Conservation (phyloP, 2,113 vertebrate genomes). For the Chionis minor region DNA sequence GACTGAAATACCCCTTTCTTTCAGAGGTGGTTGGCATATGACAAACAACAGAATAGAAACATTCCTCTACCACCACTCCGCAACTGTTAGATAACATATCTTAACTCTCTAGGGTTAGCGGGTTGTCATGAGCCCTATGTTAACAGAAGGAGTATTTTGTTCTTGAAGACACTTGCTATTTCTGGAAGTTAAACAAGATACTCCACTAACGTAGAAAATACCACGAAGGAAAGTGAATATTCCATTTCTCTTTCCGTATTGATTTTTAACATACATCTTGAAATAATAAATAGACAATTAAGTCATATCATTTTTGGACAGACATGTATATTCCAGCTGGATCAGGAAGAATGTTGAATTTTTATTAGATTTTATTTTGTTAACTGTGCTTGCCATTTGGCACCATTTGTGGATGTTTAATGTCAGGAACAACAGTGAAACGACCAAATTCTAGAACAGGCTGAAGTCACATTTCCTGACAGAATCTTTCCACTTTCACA, state of each 20-base stretch:
- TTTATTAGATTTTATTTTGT: not conserved
- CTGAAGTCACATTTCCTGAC: not conserved
- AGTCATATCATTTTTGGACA: not conserved
- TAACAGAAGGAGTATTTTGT: slow-evolving; percentile 37
- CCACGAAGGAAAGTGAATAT: not conserved
- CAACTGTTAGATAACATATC: slow-evolving; percentile 8
- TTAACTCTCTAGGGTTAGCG: slow-evolving; percentile 19
- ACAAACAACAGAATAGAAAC: not conserved
- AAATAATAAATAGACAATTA: not conserved
- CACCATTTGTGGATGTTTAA: not conserved
- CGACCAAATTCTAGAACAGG: not conserved
- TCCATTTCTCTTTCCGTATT: not conserved
- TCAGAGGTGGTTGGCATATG: slow-evolving; percentile 4
- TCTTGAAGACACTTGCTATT: slow-evolving; percentile 21
- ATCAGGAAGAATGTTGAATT: not conserved
- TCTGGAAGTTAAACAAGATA: not conserved
- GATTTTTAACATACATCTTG: not conserved
- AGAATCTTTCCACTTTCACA: not conserved
- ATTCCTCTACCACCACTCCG: not conserved
- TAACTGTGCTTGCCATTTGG: not conserved
- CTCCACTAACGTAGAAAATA: not conserved
- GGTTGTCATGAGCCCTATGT: slow-evolving; percentile 31
- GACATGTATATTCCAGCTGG: not conserved
- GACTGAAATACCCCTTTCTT: not conserved
- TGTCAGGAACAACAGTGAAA: not conserved